These are phyloP conservation scores for Xanthia icteritia DNA, from an alignment of 2,888 invertebrate species.

Conservation along the genomic window DNA sequence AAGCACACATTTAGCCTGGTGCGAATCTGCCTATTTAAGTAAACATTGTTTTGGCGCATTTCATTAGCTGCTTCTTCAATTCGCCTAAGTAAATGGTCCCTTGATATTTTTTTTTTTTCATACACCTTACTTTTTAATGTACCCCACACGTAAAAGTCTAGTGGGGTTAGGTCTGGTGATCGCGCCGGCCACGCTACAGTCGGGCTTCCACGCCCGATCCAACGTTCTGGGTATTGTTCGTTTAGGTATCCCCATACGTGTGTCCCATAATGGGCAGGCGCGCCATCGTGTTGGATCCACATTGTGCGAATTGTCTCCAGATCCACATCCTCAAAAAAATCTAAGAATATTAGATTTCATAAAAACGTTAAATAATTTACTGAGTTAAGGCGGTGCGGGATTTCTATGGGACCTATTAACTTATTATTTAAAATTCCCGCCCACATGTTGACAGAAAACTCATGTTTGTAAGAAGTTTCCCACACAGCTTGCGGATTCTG, in stretches of 20 bases:
- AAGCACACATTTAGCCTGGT: too few relatives aligned
- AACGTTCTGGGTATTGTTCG: constrained; percentile 32
- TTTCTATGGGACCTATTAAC: constrained; percentile 38
- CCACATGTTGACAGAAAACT: too few relatives aligned
- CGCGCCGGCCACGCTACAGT: constrained; percentile 47
- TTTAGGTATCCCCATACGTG: constrained; percentile 43
- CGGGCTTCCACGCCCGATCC: constrained; percentile 47
- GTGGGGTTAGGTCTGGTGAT: constrained; percentile 38
- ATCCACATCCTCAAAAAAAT: constrained; percentile 11
- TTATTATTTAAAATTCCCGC: constrained; percentile 36
- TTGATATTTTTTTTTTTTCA: too few relatives aligned
- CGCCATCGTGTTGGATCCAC: constrained; percentile 44
- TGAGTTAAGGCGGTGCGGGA: background rate
- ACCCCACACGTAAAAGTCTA: constrained; percentile 42
- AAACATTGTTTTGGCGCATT: too few relatives aligned
- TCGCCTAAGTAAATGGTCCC: too few relatives aligned
- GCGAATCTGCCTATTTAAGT: too few relatives aligned
- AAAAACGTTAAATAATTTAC: background rate
- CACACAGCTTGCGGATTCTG: too few relatives aligned
- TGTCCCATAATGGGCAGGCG: constrained; percentile 45
- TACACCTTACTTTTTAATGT: too few relatives aligned
- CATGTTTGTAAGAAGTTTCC: too few relatives aligned
- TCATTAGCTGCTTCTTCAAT: too few relatives aligned
- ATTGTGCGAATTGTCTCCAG: constrained; percentile 7
- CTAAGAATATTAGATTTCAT: background rate